phyloP scores from a whole-genome alignment of 2,888 invertebrate species.

The Catocala fraxini region DNA sequence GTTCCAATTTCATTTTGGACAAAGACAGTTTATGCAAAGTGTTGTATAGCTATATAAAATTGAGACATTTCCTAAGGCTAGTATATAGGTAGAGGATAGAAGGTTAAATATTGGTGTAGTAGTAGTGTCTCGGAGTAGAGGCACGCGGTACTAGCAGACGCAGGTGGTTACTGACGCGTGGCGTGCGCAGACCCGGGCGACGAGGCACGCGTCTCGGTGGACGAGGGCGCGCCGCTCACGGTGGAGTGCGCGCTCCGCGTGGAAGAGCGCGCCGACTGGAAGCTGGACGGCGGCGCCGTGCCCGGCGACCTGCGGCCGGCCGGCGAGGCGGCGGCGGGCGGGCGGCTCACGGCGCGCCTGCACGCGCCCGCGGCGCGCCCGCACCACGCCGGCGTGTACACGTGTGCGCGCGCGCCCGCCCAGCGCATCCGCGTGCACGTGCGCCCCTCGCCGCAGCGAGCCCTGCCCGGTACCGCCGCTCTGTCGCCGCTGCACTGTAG shows the following conservation, averaged over 20 bases:
- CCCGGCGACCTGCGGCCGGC: constrained; percentile 66
- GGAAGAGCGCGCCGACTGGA: constrained; percentile 66
- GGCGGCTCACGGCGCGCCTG: constrained; percentile 63
- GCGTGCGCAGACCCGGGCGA: constrained; percentile 54
- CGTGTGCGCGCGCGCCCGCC: constrained; percentile 63
- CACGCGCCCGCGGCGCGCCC: constrained; percentile 60
- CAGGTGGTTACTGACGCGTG: constrained; percentile 34
- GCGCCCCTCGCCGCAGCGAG: constrained; percentile 40
- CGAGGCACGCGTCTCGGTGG: constrained; percentile 63
- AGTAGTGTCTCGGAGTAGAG: background rate
- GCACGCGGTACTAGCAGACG: background rate
- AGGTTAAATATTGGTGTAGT: background rate
- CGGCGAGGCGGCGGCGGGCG: constrained; percentile 57
- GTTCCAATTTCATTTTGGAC: too few species aligned
- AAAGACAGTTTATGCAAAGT: too few species aligned
- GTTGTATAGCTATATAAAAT: too few species aligned
- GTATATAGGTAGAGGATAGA: too few species aligned
- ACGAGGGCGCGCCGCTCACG: constrained; percentile 70
- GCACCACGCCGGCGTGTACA: constrained; percentile 70
- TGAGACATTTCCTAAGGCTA: too few species aligned
- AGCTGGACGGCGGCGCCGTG: constrained; percentile 63
- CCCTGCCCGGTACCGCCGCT: constrained; percentile 35
- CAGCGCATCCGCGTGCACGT: constrained; percentile 66
- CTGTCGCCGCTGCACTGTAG: constrained; percentile 30
- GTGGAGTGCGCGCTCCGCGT: constrained; percentile 76